Evolutionary conservation across 2,113 vertebrate genomes (phyloP).

Genomic region (Beaufortia kweichowensis): DNA sequence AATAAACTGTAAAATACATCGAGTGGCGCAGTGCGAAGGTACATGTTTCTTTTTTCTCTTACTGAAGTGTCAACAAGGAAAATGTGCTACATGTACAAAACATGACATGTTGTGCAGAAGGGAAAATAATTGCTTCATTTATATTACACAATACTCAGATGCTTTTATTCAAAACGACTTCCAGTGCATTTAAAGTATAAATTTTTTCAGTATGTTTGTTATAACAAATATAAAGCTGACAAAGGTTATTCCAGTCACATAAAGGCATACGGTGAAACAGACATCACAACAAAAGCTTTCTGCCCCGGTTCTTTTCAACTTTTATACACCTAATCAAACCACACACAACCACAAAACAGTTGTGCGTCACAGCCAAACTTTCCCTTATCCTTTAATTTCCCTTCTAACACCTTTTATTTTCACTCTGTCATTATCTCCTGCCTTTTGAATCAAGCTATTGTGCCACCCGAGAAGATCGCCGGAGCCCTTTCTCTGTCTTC

Average conservation of each 20-base stretch:
- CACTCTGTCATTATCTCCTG: constrained; percentile 44
- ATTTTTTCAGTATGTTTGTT: too few species aligned
- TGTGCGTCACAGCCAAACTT: constrained; percentile 34
- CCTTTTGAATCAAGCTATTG: constrained; percentile 47
- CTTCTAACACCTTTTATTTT: constrained; percentile 35
- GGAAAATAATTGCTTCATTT: too few species aligned
- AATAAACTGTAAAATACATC: neutral
- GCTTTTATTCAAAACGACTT: too few species aligned
- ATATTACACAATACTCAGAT: too few species aligned
- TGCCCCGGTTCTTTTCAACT: neutral
- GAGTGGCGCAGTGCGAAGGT: neutral
- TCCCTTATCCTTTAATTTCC: constrained; percentile 46
- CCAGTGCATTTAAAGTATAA: too few species aligned
- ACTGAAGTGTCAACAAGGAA: constrained; percentile 1
- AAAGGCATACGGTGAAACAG: constrained; percentile 33
- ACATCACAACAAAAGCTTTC: neutral
- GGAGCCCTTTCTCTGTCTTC: constrained; percentile 56
- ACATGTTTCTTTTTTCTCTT: constrained; percentile 7
- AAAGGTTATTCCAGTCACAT: constrained; percentile 37
- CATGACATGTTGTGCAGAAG: neutral
- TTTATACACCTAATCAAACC: constrained; percentile 45
- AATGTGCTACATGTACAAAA: constrained; percentile 28
- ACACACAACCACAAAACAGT: constrained; percentile 51
- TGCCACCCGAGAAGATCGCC: constrained; percentile 49
- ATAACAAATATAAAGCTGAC: constrained; percentile 43